These are phyloP conservation scores for Cremastobaeus sp. DNA, from an alignment of 2,888 invertebrate species.

Conservation along the genomic window DNA sequence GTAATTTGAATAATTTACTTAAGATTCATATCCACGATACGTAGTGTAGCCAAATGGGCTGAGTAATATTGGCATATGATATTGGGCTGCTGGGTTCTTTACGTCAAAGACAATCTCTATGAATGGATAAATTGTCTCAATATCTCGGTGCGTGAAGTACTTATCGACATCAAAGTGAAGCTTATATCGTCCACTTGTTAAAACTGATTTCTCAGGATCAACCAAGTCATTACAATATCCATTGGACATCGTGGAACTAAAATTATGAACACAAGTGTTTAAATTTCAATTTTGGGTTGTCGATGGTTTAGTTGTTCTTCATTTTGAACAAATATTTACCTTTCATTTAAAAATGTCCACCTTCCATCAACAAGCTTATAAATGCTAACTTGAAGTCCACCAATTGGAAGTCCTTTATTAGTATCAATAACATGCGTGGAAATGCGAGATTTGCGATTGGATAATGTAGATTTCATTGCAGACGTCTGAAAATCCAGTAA, in stretches of 20 bases:
- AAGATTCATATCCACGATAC: constrained; percentile 83
- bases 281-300: too few relatives aligned
- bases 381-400: constrained; percentile 83
- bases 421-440: constrained; percentile 88
- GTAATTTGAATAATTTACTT: constrained; percentile 26
- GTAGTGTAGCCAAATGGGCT: constrained; percentile 89
- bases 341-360: constrained; percentile 84
- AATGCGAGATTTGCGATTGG: constrained; percentile 80
- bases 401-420: constrained; percentile 83
- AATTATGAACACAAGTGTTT: too few relatives aligned
- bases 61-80: constrained; percentile 87
- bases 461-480: constrained; percentile 33
- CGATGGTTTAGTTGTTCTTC: too few relatives aligned
- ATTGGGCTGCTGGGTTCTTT: constrained; percentile 82
- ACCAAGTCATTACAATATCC: constrained; percentile 84
- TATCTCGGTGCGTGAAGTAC: constrained; percentile 82
- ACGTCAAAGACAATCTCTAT: constrained; percentile 88
- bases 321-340: too few relatives aligned
- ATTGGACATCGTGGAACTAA: constrained; percentile 81
- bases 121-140: constrained; percentile 86
- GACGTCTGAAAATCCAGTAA: background rate
- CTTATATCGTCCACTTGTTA: constrained; percentile 85
- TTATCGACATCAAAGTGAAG: constrained; percentile 86
- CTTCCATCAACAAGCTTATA: constrained; percentile 83
- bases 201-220: constrained; percentile 79